Conservation (phyloP, 1,140 invertebrate species). For the Scaptomyza graminum region DNA sequence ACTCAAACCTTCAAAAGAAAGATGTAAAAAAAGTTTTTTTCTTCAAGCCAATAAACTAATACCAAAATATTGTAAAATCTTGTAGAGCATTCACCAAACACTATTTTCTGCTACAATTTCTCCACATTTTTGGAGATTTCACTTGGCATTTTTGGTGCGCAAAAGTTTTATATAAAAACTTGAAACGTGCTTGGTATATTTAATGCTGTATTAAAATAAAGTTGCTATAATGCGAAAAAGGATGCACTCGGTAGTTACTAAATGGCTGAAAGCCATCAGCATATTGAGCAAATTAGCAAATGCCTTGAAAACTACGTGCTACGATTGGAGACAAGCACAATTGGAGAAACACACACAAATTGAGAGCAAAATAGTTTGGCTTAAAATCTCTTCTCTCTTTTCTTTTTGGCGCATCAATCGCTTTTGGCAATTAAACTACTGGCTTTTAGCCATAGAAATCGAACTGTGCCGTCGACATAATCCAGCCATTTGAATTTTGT, state of each 20-base stretch:
- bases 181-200: conserved; percentile 44
- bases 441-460: conserved; percentile 9
- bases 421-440: conserved; percentile 21
- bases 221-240: conserved; percentile 28
- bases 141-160: neutral
- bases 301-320: conserved; percentile 35
- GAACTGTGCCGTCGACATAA: conserved; percentile 32
- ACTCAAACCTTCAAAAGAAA: too few species aligned
- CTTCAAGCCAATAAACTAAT: too few species aligned
- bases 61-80: neutral
- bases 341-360: neutral
- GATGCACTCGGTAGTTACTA: conserved; percentile 35
- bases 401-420: conserved; percentile 31
- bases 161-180: conserved; percentile 27
- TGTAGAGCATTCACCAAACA: neutral
- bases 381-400: conserved; percentile 11
- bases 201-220: conserved; percentile 42
- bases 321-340: neutral
- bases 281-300: conserved; percentile 50
- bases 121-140: conserved; percentile 13
- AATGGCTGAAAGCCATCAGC: conserved; percentile 39
- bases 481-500: conserved; percentile 47
- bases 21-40: too few species aligned
- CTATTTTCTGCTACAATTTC: neutral
- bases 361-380: neutral